Evolutionary conservation across 2,888 invertebrate genomes (phyloP).

Genomic region (Lamellibrachia satsuma): DNA sequence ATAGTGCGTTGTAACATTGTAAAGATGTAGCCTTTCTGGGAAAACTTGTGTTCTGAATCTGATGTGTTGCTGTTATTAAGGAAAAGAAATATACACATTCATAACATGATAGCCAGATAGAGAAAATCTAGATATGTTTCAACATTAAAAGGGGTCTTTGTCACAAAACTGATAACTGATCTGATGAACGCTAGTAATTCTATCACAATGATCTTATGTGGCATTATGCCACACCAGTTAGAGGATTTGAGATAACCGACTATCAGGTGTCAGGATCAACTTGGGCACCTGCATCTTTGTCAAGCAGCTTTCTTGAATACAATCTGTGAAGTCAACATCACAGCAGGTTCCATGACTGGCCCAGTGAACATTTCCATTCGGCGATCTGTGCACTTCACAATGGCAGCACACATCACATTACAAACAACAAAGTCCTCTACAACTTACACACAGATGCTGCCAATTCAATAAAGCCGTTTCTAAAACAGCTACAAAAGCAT

Average conservation of each 20-base stretch:
- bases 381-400: neutral
- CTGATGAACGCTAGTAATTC: neutral
- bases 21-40: constrained; percentile 6
- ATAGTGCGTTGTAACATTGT: neutral
- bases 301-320: neutral
- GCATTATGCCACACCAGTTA: neutral
- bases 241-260: neutral
- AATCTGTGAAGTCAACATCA: neutral
- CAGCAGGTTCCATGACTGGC: neutral
- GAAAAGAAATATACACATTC: constrained; percentile 5
- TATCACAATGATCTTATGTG: neutral
- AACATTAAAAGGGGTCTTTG: neutral
- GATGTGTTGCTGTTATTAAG: neutral
- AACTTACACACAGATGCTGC: constrained; percentile 17
- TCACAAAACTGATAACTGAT: neutral
- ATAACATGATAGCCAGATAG: neutral
- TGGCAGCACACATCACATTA: neutral
- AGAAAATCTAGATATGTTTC: neutral
- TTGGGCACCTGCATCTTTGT: neutral
- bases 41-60: neutral
- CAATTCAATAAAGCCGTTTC: constrained; percentile 17
- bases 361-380: neutral
- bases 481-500: constrained; percentile 17
- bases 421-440: neutral
- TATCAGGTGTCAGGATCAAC: neutral